Evolutionary conservation across 2,797 vertebrate species (phyloP), one percentile per base, ranked within the genome.

Genomic region (Thripadectes ignobilis): DNA sequence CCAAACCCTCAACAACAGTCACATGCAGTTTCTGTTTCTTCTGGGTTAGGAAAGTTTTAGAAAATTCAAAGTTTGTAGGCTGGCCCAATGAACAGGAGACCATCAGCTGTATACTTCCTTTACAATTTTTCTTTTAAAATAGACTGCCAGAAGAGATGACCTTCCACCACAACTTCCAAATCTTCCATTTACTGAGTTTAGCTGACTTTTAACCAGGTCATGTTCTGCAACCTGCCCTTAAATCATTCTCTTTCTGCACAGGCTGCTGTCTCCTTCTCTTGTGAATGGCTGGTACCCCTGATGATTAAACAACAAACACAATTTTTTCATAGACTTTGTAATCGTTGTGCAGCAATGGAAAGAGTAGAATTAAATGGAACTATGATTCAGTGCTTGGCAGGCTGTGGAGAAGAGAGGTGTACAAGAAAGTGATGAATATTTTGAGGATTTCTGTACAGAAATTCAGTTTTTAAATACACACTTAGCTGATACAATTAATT

Each of bases 301-400:
- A 96, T 93, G 85, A 93, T 97, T 95, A 97, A 97, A 96, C 63
- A 96, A 94, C 73, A 96, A 92, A 89, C 85, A 92, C 43, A 5
- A 68, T 96, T 96, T 96, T 93, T 82, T 94, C 65, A 68, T 57
- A 85, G 69, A 79, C 61, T 82, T 41, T 97, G 54, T 95, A 95
- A 97, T 97, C 95, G 96, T 86, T 97, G 92, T 92, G 74, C 92
- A 95, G 94, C 69, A 96, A 94, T 93, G 91, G 94, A 74, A 83
- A 96, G 74, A 97, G 96, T 84, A 94, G 89, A 97, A 95, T 95
- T 93, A 94, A 96, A 82, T 88, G 87, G 93, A 96, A 75, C 80
- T 96, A 73, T 97, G 96, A 98, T 86, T 98, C 96, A 97, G 81
- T 69, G 39, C 61, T 88, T 97, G 92, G 96, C 89, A 97, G 94